Evolutionary conservation across 2,113 vertebrate species (phyloP).

Genomic region (Oophaga pumilio): DNA sequence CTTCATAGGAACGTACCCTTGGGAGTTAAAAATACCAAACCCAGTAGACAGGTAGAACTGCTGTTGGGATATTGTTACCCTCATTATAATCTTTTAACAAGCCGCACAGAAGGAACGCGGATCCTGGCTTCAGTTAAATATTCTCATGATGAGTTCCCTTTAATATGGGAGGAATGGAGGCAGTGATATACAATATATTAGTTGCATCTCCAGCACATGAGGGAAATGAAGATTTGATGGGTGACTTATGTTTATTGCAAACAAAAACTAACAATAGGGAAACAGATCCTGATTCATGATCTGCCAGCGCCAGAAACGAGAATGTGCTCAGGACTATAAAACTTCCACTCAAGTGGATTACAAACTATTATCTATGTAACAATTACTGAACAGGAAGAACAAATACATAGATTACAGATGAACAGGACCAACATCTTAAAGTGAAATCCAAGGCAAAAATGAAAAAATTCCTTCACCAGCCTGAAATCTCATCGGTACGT

Average conservation of each 20-base stretch:
- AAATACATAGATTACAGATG: not conserved
- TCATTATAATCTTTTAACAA: no score
- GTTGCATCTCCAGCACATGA: not conserved
- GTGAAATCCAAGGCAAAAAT: no score
- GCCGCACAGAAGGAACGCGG: no score
- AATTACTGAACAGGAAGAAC: not conserved
- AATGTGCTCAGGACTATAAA: not conserved
- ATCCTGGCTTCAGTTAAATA: no score
- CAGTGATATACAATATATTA: not conserved
- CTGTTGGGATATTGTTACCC: no score
- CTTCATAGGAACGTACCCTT: no score
- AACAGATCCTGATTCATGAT: conserved; percentile 32
- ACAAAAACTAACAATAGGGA: conserved; percentile 25
- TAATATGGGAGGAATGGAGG: not conserved
- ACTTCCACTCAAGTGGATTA: conserved; percentile 10
- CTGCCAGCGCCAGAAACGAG: conserved; percentile 28
- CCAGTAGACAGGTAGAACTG: no score
- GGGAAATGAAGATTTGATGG: conserved; percentile 28
- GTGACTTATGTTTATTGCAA: conserved; percentile 35
- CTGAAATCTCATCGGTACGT: no score
- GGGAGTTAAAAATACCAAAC: no score
- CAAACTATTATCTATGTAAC: not conserved
- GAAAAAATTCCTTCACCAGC: no score
- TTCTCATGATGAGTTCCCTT: no score
- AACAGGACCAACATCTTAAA: not conserved